phyloP scores from a whole-genome alignment of 2,113 vertebrate species.

The Mastomys natalensis region DNA sequence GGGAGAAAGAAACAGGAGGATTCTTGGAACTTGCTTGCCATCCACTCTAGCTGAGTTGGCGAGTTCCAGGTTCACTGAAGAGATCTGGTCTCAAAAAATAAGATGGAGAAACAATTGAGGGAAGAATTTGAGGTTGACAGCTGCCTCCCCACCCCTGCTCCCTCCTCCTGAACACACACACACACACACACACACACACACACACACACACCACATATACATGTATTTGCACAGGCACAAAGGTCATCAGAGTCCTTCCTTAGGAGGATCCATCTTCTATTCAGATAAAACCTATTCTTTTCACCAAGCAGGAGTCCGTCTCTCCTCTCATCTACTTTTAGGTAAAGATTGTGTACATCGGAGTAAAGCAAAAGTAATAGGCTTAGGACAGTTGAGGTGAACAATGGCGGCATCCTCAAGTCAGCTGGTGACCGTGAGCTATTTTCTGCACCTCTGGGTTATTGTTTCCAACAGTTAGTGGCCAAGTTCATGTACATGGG shows the following conservation, averaged over 20 bases:
- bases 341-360: not conserved
- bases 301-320: not conserved
- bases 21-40: not conserved
- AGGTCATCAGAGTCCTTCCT: not conserved
- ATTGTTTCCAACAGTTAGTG: not conserved
- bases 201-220: not conserved
- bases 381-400: not conserved
- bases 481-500: not conserved
- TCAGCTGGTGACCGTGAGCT: not conserved
- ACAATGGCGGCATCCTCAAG: not conserved
- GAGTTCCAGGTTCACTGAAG: not conserved
- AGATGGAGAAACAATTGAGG: not conserved
- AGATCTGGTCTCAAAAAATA: not conserved
- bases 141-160: not conserved
- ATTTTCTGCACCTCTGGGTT: not conserved
- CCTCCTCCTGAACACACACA: not conserved
- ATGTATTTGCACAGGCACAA: not conserved
- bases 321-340: not conserved
- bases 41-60: not conserved
- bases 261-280: not conserved
- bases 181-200: not conserved
- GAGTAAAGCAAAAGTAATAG: not conserved
- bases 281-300: not conserved
- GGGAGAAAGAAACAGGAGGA: not conserved
- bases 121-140: not conserved